Evolutionary conservation across 2,888 invertebrate genomes (phyloP).

Genomic region (Drosophila helvetica): DNA sequence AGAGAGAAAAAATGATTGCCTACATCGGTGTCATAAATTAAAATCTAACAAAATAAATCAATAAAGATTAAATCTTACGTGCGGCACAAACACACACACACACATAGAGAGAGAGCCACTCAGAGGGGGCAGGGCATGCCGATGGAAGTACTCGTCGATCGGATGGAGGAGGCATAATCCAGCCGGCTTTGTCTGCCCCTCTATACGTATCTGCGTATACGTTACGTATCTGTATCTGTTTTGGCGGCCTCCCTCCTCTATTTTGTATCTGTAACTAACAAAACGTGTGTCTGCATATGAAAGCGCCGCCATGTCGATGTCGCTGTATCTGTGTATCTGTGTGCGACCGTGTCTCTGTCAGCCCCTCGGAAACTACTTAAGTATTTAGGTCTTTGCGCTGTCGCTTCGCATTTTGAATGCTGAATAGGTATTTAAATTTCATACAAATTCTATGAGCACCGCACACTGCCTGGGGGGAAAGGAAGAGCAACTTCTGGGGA

Average conservation of each 20-base stretch:
- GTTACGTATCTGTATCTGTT: slow-evolving; percentile 24
- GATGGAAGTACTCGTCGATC: slow-evolving; percentile 31
- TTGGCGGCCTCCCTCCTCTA: slow-evolving; percentile 44
- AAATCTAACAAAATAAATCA: slow-evolving; percentile 82
- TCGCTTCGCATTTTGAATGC: slow-evolving; percentile 79
- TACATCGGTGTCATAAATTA: slow-evolving; percentile 79
- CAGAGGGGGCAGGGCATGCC: slow-evolving; percentile 5
- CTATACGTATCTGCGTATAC: slow-evolving; percentile 28
- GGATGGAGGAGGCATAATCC: slow-evolving; percentile 62
- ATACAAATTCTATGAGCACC: slow-evolving; percentile 78
- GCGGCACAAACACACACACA: slow-evolving; percentile 45
- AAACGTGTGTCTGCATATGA: slow-evolving; percentile 73
- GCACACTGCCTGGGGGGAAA: slow-evolving; percentile 54
- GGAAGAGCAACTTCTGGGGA: slow-evolving; percentile 24
- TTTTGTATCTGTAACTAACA: slow-evolving; percentile 69
- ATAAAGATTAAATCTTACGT: slow-evolving; percentile 82
- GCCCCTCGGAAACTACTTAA: slow-evolving; percentile 78
- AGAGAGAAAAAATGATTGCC: slow-evolving; percentile 68
- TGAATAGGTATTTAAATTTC: slow-evolving; percentile 81
- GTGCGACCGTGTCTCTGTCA: slow-evolving; percentile 40
- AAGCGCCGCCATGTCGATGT: slow-evolving; percentile 61
- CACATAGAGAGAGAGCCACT: slow-evolving; percentile 18
- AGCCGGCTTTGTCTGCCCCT: slow-evolving; percentile 56
- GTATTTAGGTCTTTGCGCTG: slow-evolving; percentile 79
- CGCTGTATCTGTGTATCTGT: slow-evolving; percentile 23